Evolutionary conservation across 1,140 invertebrate species (phyloP), one percentile per base, ranked within the genome.

Genomic region (Propsilocerus akamusi): DNA sequence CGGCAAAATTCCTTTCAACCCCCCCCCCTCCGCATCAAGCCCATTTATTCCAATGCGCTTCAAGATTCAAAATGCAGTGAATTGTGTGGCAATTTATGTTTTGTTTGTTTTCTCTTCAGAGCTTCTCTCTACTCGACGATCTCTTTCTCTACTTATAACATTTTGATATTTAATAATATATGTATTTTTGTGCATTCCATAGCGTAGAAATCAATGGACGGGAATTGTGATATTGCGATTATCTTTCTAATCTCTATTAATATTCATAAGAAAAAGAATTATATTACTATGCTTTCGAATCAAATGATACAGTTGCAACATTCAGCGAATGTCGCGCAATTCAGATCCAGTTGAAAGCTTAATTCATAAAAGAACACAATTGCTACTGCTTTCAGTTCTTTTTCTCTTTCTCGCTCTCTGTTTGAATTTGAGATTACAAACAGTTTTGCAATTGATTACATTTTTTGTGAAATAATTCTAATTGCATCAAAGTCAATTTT

Each of bases 1-100:
- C 28, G 10, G n/a, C n/a, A 30, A 11, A 30, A 11, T 30, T 8
- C 28, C 10, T 30, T 30, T 30, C 10, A 30, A 11, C 10, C 6
- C 6, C n/a, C 10, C 2, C 10, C 28, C 10, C n/a, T 30, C 28
- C 28, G n/a, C 10, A 11, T 30, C 28, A 30, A 30, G 11, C 14
- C 14, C 14, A 30, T n/a, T 7, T n/a, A 30, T n/a, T n/a, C n/a
- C n/a, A n/a, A 6, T 41, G 32, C 22, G 28, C 14, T n/a, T 20
- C 34, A 8, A 0, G 14, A 10, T 7, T 30, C 22, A 20, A 41
- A 20, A 7, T 6, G 4, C 14, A 37, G 20, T 17, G 32, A 20
- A 41, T 20, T 41, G 34, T 30, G 28, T 41, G 34, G 22, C 34
- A 41, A 41, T 41, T 41, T 41, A 41, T 41, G 34, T 41, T 41